Base-by-base conservation (phyloP, 2,888 invertebrate species). In the Caenorhabditis sinica region DNA sequence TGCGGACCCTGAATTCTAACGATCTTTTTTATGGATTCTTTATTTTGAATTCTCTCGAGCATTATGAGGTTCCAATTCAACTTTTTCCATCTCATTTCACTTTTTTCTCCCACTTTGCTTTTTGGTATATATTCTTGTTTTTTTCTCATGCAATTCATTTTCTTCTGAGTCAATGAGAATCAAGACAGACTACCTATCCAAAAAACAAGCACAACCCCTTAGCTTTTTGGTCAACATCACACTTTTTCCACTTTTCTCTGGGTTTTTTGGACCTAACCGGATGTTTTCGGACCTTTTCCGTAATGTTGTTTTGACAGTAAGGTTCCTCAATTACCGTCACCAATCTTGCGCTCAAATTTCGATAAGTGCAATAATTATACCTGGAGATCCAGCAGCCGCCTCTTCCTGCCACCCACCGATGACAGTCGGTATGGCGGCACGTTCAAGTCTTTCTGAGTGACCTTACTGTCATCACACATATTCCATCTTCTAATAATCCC, bases 361-460 rank as follows among this genome's bases (percentile, higher is more conserved):
- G 71, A 75, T 82, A 75, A 82, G 82, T 75, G 82, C 82, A 51
- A 75, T 82, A 82, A 82, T 82, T 82, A 82, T 49, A 80, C 63
- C 49, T 33, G 66, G 30, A 58, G 63, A 36, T 66, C 33, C 36
- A 61, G 30, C 36, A 20, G 51, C 68, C 40, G 49, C 49, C 20
- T 49, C 36, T 68, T 53, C 36, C 51, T 56, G 49, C 60, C 73
- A 61, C 51, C 58, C 20, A 20, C 13, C 72, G 80, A 66, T 51
- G 71, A 61, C 60, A 53, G 69, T 60, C 63, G 68, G 68, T 40
- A 11, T 40, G 58, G 72, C 58, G 66, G 72, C 58, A 66, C 17
- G 66, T 56, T 56, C 43, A 72, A 51, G 33, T 36, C 68, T 58
- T 76, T 66, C 15, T 30, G 58, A 20, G 30, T 79, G 80, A 80